Conservation (phyloP, 2,113 vertebrate species). For the Origma solitaria region DNA sequence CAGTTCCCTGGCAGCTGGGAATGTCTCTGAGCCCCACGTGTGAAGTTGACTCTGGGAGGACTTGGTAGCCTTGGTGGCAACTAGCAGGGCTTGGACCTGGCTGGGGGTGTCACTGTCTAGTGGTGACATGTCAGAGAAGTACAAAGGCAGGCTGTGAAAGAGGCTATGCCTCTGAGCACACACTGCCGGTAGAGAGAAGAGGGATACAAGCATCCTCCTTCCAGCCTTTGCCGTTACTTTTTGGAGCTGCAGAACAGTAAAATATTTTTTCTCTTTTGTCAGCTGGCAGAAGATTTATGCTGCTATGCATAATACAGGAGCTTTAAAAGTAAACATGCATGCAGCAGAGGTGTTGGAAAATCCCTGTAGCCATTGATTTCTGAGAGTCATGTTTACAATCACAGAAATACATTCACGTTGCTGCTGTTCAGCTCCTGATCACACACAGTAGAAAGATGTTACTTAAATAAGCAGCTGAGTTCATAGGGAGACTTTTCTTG, state of each 20-base stretch:
- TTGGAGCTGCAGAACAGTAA: background rate
- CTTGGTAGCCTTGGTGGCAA: background rate
- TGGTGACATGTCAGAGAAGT: background rate
- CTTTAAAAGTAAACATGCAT: slow-evolving; percentile 13
- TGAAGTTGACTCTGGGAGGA: background rate
- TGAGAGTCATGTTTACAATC: background rate
- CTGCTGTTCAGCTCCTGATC: background rate
- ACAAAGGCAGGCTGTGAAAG: background rate
- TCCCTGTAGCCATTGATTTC: background rate
- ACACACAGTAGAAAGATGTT: background rate
- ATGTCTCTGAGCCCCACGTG: background rate
- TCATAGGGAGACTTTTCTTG: background rate
- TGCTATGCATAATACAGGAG: background rate
- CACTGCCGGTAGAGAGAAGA: background rate
- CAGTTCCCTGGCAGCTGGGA: background rate
- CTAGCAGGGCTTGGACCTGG: background rate
- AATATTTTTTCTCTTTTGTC: background rate
- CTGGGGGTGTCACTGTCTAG: background rate
- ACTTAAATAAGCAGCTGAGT: background rate
- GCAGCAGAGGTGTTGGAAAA: background rate
- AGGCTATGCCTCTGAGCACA: background rate
- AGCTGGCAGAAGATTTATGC: background rate
- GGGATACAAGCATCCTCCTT: background rate
- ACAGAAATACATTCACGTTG: background rate
- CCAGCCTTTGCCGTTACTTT: background rate